Evolutionary conservation across 2,888 invertebrate genomes (phyloP).

Genomic region (Drosophila algonquin): DNA sequence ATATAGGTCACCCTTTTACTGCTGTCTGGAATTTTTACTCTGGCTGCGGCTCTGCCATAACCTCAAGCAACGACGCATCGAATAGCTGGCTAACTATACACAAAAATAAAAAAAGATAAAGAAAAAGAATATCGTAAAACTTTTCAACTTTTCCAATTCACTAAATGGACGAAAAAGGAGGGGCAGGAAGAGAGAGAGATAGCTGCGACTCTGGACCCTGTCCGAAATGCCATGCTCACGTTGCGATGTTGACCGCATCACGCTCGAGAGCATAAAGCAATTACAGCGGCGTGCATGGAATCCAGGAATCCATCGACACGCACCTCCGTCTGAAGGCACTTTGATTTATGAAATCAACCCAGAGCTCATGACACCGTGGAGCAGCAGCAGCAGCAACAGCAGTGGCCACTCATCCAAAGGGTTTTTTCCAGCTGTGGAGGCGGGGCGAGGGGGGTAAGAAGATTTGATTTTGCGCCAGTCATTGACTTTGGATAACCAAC

Average conservation of each 20-base stretch:
- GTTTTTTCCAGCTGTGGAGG: background rate
- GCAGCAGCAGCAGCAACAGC: conserved; percentile 3
- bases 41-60: conserved; percentile 14
- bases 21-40: background rate
- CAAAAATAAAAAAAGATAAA: background rate
- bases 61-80: conserved; percentile 52
- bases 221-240: conserved; percentile 69
- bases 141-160: conserved; percentile 61
- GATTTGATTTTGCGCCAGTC: conserved; percentile 67
- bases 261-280: conserved; percentile 74
- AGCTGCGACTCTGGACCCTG: conserved; percentile 47
- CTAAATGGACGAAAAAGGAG: conserved; percentile 18
- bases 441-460: conserved; percentile 1
- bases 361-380: conserved; percentile 28
- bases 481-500: conserved; percentile 55
- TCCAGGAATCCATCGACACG: conserved; percentile 35
- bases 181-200: conserved; percentile 6
- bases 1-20: conserved; percentile 9
- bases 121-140: conserved; percentile 68
- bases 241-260: conserved; percentile 76
- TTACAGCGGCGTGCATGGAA: conserved; percentile 70
- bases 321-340: conserved; percentile 41
- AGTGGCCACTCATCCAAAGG: conserved; percentile 22
- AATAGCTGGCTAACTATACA: conserved; percentile 42
- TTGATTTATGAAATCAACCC: conserved; percentile 73